phyloP scores from a whole-genome alignment of 2,888 invertebrate genomes.

The Osedax frankpressi region DNA sequence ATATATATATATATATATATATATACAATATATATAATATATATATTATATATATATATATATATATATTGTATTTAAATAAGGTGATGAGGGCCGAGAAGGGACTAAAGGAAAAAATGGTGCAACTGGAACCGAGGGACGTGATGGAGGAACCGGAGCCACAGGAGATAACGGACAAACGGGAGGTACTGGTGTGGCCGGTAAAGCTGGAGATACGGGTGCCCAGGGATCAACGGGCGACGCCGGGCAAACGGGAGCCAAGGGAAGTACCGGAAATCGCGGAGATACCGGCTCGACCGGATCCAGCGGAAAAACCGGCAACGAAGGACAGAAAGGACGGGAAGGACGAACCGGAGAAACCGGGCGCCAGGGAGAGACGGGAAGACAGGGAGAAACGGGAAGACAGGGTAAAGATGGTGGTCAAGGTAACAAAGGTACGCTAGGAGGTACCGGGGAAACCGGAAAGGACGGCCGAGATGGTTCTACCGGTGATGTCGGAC shows the following conservation, averaged over 20 bases:
- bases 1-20: too few species aligned
- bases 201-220: conserved; percentile 44
- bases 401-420: background rate
- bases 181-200: conserved; percentile 30
- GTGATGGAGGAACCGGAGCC: background rate
- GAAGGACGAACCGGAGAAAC: conserved; percentile 1
- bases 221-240: background rate
- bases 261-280: background rate
- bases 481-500: background rate
- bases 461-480: conserved; percentile 6
- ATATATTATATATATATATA: background rate
- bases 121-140: conserved; percentile 1
- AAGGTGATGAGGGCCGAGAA: background rate
- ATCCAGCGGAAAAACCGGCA: background rate
- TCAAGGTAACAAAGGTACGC: conserved; percentile 15
- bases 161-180: conserved; percentile 1
- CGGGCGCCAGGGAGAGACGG: background rate
- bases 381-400: background rate
- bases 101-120: background rate
- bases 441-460: conserved; percentile 1
- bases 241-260: background rate
- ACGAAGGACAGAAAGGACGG: background rate
- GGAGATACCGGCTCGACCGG: conserved; percentile 3
- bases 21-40: too few species aligned
- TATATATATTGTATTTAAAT: background rate